Evolutionary conservation across 2,888 invertebrate genomes (phyloP), one percentile per base, ranked within the genome.

Genomic region (Ditylenchus weischeri): DNA sequence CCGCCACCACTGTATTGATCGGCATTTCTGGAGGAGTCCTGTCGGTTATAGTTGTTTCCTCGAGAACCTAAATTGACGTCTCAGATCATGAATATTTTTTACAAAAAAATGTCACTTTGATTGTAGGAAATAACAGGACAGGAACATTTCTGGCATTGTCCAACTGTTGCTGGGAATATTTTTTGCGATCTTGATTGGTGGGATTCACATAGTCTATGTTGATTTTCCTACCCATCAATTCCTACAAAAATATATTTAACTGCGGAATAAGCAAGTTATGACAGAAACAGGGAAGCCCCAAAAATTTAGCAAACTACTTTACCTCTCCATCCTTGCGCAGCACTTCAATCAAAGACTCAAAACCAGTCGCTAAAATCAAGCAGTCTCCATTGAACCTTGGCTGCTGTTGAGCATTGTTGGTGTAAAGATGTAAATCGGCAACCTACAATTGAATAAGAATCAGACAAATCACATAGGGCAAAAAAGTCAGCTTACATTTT

Each of bases 251-350:
- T 8, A 57, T 29, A 29, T 29, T 29, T 29, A 29, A 29, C 43
- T 43, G 43, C 43, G 1, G 43, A 6, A 43, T 6, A 43, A 43
- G 29, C 29, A 29, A 43, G 8, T 6, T 6, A 8, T 43, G 43
- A 8, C 43, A 43, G 15, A 43, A 43, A 43, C 15, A 43, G 8
- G n/a, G n/a, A 13, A 43, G 15, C 11, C 11, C 43, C 11, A 6
- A 8, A 43, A 43, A 43, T 43, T 43, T 43, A 15, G 8, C 43
- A 5, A 29, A 29, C 29, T 29, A 29, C 29, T 29, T 29, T 43
- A 67, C 67, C 67, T 65, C 50, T 11, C 57, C 67, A 43, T 67
- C 65, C 29, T 38, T 67, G n/a, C 23, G 35, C 13, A 67, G 29
- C 19, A 65, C 19, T 13, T 66, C 35, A 18, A 67, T 13, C 62